A percentile compares a stretch with the other conserved stretches of the same genome.
Evolutionary conservation across 2,888 invertebrate species (phyloP).

Genomic region (Ditylenchus weischeri): DNA sequence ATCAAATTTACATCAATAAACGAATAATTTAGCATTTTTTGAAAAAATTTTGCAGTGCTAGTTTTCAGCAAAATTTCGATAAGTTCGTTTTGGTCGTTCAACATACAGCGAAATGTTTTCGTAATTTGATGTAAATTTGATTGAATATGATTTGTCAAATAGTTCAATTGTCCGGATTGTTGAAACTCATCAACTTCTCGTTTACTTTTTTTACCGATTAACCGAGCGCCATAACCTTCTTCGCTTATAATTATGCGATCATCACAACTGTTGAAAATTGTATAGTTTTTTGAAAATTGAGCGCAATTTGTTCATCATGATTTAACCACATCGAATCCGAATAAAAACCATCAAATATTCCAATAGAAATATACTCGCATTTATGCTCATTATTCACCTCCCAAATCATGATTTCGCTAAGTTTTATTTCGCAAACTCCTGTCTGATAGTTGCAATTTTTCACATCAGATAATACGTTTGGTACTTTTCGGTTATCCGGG

Average conservation of each 20-base stretch:
- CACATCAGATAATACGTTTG: too few species aligned
- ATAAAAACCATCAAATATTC: too few species aligned
- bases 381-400: too few species aligned
- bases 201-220: not conserved
- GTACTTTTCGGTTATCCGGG: too few species aligned
- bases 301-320: slow-evolving; percentile 5
- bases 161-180: too few species aligned
- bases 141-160: slow-evolving; percentile 5
- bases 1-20: slow-evolving; percentile 12
- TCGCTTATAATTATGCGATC: too few species aligned
- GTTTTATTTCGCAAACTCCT: too few species aligned
- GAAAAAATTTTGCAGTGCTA: slow-evolving; percentile 2
- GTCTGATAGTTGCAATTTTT: too few species aligned
- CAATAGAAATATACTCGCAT: too few species aligned
- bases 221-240: not conserved
- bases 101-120: slow-evolving; percentile 6
- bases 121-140: slow-evolving; percentile 1
- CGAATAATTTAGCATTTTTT: slow-evolving; percentile 8
- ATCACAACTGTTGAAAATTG: not conserved
- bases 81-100: slow-evolving; percentile 7
- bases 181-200: slow-evolving; percentile 10
- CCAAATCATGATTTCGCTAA: too few species aligned
- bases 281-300: slow-evolving; percentile 1
- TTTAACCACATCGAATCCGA: not conserved
- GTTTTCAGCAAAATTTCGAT: slow-evolving; percentile 7